Evolutionary conservation across 2,888 invertebrate genomes (phyloP), one percentile per base, ranked within the genome.

Genomic region (Abrostola triplasia): DNA sequence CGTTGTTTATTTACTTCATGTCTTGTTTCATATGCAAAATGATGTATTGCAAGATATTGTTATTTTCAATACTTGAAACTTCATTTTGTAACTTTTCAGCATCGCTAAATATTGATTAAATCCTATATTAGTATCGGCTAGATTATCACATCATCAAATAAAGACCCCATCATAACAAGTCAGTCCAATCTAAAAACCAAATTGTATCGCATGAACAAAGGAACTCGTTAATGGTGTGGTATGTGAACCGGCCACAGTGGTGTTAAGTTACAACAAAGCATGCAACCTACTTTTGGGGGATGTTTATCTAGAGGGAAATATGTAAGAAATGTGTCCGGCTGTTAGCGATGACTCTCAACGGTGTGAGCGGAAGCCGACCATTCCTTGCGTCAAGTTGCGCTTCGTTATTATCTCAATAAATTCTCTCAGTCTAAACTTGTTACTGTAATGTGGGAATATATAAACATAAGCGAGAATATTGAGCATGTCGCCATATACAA

Each of bases 361-460:
- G 64, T 80, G 85, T 68, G 85, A 86, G 79, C 90, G 90, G 90
- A 91, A 89, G 80, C 67, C 49, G 69, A 59, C 82, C 84, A 89
- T 90, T 88, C 86, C 76, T 76, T 81, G 84, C 85, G 77, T 87
- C 84, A 82, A 80, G 77, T 88, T 88, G 84, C 84, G 83, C 55
- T 65, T 66, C 64, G 57, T 75, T 76, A 79, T 78, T 77, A 80
- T 79, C 74, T 77, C 74, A 77, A 79, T 77, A 77, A 80, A 79
- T 78, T 77, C 72, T 70, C 67, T 70, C 72, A 76, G 57, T 76
- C 73, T 78, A 73, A 78, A 77, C 76, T 73, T 76, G 69, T 64
- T 76, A 62, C 64, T 67, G 48, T 66, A 70, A 73, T 73, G 67
- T 82, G 73, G 70, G 73, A 72, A 79, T 73, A 60, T 75, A 70